Evolutionary conservation across 2,888 invertebrate genomes (phyloP).

Genomic region (Dryadula phaetusa): DNA sequence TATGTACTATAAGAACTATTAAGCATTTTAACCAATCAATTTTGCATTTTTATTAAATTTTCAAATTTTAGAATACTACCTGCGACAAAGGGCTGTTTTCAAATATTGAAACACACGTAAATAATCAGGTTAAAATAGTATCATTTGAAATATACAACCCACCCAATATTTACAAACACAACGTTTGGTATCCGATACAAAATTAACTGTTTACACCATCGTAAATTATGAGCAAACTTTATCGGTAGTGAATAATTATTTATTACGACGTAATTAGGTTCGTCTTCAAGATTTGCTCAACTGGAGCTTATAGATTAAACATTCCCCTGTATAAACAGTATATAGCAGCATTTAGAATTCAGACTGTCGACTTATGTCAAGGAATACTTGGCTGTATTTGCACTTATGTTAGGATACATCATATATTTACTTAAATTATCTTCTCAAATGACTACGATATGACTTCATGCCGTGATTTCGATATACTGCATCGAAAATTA

Average conservation of each 20-base stretch:
- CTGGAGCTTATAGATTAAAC: conserved; percentile 67
- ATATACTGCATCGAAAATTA: background rate
- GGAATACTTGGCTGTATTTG: conserved; percentile 7
- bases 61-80: too few species aligned
- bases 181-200: conserved; percentile 60
- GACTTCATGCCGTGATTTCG: conserved; percentile 31
- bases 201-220: conserved; percentile 72
- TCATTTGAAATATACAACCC: background rate
- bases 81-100: too few species aligned
- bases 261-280: conserved; percentile 77
- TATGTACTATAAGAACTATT: too few species aligned
- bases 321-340: conserved; percentile 51
- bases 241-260: conserved; percentile 73
- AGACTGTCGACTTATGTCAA: conserved; percentile 21
- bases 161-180: conserved; percentile 46
- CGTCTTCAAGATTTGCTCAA: conserved; percentile 67
- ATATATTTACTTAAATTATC: conserved; percentile 3
- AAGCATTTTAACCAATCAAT: too few species aligned
- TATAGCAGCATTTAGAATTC: conserved; percentile 20
- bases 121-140: too few species aligned
- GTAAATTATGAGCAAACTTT: conserved; percentile 76
- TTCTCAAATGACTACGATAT: background rate
- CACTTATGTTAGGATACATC: conserved; percentile 3
- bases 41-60: too few species aligned
- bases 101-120: too few species aligned